Evolutionary conservation across 1,140 invertebrate genomes (phyloP), one percentile per base, ranked within the genome.

Genomic region (Pseudomyrmex cubaensis): DNA sequence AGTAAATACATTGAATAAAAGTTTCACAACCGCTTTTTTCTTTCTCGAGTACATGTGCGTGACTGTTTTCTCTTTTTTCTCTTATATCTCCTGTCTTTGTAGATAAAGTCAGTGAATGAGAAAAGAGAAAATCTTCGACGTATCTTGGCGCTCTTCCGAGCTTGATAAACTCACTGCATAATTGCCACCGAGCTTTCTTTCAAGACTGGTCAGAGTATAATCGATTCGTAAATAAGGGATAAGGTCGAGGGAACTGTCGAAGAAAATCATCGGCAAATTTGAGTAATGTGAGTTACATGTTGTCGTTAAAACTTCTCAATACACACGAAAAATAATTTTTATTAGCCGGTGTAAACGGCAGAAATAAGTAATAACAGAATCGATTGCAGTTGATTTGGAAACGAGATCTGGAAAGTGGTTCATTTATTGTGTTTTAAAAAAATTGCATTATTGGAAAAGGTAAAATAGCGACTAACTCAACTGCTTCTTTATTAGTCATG

Each of bases 121-220:
- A 50, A 82, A 35, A 62, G 17, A 69, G 83, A 74, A 85, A 85
- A 80, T 85, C 56, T 67, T 83, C 25, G 56, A 75, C 59, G 61
- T 67, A 62, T 22, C 22, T 59, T 57, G 22, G 20, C 46, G 63
- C 57, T 73, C 15, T 48, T 61, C 20, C 44, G 20, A 20, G 17
- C 67, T 63, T 75, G 85, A 87, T 87, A 84, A 87, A 75, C 46
- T 59, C 62, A n/a, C 20, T 46, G 44, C 69, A 82, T 83, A 88
- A 88, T 87, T 88, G 86, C 66, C 75, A 50, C 61, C 61, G 15
- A 44, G 64, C 64, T 87, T 72, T 84, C 70, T 50, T 70, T 15
- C 13, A 46, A 64, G 59, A 72, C 35, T 48, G 82, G 48, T 61
- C 54, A 56, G 62, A 35, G 35, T 35, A 5, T 87, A 78, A 86